Evolutionary conservation across 92 coral and sea anemone species (phyloP).

Genomic region (Porites rus): DNA sequence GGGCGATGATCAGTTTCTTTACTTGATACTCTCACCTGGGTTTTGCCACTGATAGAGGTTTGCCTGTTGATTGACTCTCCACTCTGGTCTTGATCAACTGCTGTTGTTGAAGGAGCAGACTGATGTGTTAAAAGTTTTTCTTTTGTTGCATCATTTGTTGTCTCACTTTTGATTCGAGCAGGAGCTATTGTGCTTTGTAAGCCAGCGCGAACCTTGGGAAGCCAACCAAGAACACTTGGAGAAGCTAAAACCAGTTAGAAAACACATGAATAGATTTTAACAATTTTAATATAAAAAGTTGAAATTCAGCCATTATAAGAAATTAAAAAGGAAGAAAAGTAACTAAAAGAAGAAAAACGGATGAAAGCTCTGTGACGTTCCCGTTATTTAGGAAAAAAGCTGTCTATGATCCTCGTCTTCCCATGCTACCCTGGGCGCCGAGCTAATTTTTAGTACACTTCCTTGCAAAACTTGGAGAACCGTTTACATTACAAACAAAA

Average conservation of each 20-base stretch:
- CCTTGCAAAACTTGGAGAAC: too few species aligned
- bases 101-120: not conserved
- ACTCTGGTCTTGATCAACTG: not conserved
- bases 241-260: conserved; percentile 5
- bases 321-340: too few species aligned
- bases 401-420: too few species aligned
- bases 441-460: too few species aligned
- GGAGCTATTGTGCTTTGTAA: not conserved
- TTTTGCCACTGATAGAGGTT: conserved; percentile 30
- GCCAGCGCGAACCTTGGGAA: not conserved
- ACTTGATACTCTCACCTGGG: conserved; percentile 29
- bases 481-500: too few species aligned
- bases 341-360: too few species aligned
- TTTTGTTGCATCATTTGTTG: not conserved
- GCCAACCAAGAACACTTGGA: conserved; percentile 10
- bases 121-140: not conserved
- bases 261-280: not conserved
- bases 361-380: too few species aligned
- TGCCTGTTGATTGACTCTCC: not conserved
- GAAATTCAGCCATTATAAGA: not conserved
- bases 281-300: too few species aligned
- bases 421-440: too few species aligned
- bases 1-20: conserved; percentile 11
- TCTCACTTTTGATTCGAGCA: not conserved
- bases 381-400: too few species aligned